Conservation (phyloP, 1,140 invertebrate genomes). For the Rhopalosiphum maidis region DNA sequence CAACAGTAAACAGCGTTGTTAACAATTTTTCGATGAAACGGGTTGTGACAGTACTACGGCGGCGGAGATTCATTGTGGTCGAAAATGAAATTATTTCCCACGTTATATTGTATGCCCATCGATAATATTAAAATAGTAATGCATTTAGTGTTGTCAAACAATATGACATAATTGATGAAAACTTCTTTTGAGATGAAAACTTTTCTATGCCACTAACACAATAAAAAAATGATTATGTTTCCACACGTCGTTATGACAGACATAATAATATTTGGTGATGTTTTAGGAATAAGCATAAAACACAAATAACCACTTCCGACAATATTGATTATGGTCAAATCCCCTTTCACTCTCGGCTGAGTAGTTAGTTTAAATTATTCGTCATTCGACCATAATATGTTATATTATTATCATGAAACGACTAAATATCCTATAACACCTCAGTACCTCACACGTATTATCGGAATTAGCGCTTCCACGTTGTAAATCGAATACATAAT, state of each 20-base stretch:
- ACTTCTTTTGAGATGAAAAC: not conserved
- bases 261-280: not conserved
- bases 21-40: too few relatives aligned
- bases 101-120: too few relatives aligned
- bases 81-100: too few relatives aligned
- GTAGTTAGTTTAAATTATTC: not conserved
- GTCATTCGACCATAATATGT: not conserved
- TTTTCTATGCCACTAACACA: not conserved
- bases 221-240: not conserved
- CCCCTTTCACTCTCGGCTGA: too few relatives aligned
- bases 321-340: not conserved
- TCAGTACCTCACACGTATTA: not conserved
- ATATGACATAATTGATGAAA: not conserved
- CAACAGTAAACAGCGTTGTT: too few relatives aligned
- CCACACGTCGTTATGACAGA: too few relatives aligned
- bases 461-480: not conserved
- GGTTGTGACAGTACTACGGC: too few relatives aligned
- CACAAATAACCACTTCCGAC: not conserved
- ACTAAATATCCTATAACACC: too few relatives aligned
- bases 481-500: not conserved
- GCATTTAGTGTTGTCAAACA: not conserved
- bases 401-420: too few relatives aligned
- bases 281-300: not conserved
- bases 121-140: not conserved
- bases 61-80: too few relatives aligned